These are phyloP conservation scores for Drosophila ustulata DNA, from an alignment of 2,888 invertebrate species.

Conservation along the genomic window DNA sequence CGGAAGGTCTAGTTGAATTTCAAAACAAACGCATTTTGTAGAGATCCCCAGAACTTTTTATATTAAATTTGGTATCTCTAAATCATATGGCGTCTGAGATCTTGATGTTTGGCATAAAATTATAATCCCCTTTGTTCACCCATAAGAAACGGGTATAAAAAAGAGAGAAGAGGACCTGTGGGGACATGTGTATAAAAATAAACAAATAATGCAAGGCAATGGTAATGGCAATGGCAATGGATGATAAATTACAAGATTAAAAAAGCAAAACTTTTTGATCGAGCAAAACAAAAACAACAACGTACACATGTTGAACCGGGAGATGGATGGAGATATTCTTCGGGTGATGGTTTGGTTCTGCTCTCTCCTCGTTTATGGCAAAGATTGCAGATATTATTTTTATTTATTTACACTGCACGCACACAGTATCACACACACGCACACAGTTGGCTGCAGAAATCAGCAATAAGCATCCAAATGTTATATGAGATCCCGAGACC, in stretches of 20 bases:
- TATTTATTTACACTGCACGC: conserved; percentile 72
- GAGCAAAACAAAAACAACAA: conserved; percentile 29
- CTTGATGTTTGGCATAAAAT: neutral
- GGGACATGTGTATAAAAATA: conserved; percentile 73
- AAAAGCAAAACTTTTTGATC: conserved; percentile 43
- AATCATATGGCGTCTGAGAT: no score
- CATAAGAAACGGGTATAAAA: neutral
- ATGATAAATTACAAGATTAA: conserved; percentile 53
- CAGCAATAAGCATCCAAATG: conserved; percentile 67
- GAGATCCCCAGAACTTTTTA: no score
- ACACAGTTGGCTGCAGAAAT: conserved; percentile 41
- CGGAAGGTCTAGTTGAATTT: no score
- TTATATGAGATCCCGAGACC: conserved; percentile 51
- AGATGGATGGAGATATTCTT: conserved; percentile 13
- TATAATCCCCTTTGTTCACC: neutral
- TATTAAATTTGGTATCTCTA: no score
- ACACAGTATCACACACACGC: conserved; percentile 15
- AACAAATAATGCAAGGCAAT: conserved; percentile 63
- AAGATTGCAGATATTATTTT: conserved; percentile 74
- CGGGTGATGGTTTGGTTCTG: conserved; percentile 8
- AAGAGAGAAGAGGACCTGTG: conserved; percentile 33
- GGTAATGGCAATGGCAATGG: conserved; percentile 8
- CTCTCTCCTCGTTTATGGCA: conserved; percentile 43
- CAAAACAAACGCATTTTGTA: no score
- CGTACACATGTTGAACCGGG: conserved; percentile 66